Evolutionary conservation across 2,888 invertebrate genomes (phyloP), one percentile per base, ranked within the genome.

Genomic region (Eutolmus rufibarbis): DNA sequence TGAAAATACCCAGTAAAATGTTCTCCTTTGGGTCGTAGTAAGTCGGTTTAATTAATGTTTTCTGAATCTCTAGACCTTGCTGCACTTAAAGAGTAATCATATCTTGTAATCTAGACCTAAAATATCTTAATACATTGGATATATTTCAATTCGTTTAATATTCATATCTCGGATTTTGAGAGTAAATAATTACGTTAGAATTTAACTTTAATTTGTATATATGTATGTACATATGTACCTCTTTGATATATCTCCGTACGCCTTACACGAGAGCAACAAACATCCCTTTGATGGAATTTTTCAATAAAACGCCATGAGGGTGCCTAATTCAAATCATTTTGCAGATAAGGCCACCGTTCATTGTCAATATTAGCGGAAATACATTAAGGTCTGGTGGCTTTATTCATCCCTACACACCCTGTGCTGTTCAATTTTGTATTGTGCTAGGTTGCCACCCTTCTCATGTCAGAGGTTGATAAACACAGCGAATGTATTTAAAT

Each of bases 401-500:
- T 78, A 78, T 43, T 78, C 78, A 78, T 40, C 40, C n/a, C 19
- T 40, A 8, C 12, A 40, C 78, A 43, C 43, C 23, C 43, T 19
- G 14, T 19, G 34, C 51, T 51, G 66, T 66, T 56, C 66, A 66
- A 66, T 66, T 23, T 66, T 66, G 66, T 28, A 28, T 66, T 66
- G 66, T 66, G 28, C 66, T 66, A 14, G 43, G 87, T 86, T 86
- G 46, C 86, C 87, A 86, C 87, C 87, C 86, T 86, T 86, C 79
- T 87, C 87, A 86, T 87, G 87, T 87, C 74, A 51, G 81, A 87
- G 86, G 86, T 31, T 51, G 77, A 86, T 86, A 87, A 87, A 87
- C 87, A 86, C 51, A 86, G 74, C 66, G 86, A 23, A 34, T 66
- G 19, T 78, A 23, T 66, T 78, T 85, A 79, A 79, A 43, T 87